Evolutionary conservation across 2,113 vertebrate species (phyloP), one percentile per base, ranked within the genome.

Genomic region (Rhynchopsitta pachyrhyncha): DNA sequence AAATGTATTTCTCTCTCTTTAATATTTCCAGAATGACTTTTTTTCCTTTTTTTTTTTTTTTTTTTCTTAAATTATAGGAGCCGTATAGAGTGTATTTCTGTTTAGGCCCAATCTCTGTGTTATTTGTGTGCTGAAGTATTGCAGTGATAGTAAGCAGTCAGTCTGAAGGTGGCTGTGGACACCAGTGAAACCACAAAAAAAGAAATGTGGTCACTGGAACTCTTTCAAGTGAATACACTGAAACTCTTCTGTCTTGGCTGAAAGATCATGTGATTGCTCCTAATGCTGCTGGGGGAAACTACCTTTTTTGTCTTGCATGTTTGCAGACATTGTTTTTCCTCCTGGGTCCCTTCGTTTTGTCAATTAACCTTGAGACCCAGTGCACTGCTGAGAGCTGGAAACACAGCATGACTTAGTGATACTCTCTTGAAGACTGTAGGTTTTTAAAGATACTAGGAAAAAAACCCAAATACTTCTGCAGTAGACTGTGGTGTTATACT

Each of bases 391-490:
- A 37, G 67, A 83, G 24, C 31, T 81, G 60, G 76, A 44, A 88
- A 33, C 13, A 27, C 39, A 50, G 22, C 3, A 1, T 42, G 39
- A 11, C 3, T 78, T 62, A 60, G 37, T 9, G 2, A 25, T 9
- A 25, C 31, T 47, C 20, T 14, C 0, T 22, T 53, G 49, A 63
- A 73, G 35, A 24, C 37, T 63, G 22, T 9, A 77, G 17, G 7
- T 86, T 77, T 84, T 41, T 74, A 13, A 82, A 64, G 11, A 53
- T 77, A 37, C 27, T 31, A 29, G 7, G 9, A 80, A 62, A 77
- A 73, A 70, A 1, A 0, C 13, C 4, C 16, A 29, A 50, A 23
- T 3, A 11, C 1, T 7, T 35, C 1, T 68, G 33, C 28, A 55
- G 42, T 7, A 57, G 42, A 23, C 9, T 47, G 17, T 86, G 41